Percentiles rank a stretch among this genome's conserved stretches.
Conservation (phyloP, 2,888 invertebrate species). For the Dichetophora obliterata region DNA sequence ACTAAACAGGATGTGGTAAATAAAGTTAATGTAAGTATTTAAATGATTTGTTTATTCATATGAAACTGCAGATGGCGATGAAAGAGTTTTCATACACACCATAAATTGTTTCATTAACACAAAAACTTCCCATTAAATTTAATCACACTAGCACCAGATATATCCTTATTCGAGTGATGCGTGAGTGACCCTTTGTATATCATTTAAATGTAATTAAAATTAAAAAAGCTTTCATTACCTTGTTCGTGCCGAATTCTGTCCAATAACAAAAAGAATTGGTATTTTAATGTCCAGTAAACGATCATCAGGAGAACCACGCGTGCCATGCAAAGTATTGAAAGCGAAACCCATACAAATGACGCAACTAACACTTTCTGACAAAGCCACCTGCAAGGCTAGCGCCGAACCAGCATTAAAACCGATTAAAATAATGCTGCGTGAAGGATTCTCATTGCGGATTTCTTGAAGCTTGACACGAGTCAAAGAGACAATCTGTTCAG, state of each 20-base stretch:
- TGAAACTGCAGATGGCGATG: no score
- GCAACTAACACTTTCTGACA: slow-evolving; percentile 79
- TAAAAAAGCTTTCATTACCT: slow-evolving; percentile 64
- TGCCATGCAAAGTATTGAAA: slow-evolving; percentile 79
- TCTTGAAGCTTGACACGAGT: slow-evolving; percentile 81
- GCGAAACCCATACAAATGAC: slow-evolving; percentile 86
- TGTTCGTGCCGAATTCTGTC: slow-evolving; percentile 78
- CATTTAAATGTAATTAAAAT: no score
- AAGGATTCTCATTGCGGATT: slow-evolving; percentile 76
- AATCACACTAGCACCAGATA: no score
- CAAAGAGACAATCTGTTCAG: slow-evolving; percentile 77
- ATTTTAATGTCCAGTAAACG: slow-evolving; percentile 78
- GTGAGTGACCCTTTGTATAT: no score
- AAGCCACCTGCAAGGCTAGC: slow-evolving; percentile 81
- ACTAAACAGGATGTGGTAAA: no score
- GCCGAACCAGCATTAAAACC: slow-evolving; percentile 84
- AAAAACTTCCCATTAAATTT: no score
- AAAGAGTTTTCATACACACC: no score
- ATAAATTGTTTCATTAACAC: no score
- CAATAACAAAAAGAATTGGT: slow-evolving; percentile 84
- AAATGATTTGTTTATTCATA: no score
- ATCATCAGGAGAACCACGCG: slow-evolving; percentile 83
- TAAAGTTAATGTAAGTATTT: no score
- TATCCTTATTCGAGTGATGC: no score
- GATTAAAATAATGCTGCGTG: slow-evolving; percentile 80